These are phyloP conservation scores for Dryoscopus gambensis DNA, from an alignment of 2,113 vertebrate species.

Conservation along the genomic window DNA sequence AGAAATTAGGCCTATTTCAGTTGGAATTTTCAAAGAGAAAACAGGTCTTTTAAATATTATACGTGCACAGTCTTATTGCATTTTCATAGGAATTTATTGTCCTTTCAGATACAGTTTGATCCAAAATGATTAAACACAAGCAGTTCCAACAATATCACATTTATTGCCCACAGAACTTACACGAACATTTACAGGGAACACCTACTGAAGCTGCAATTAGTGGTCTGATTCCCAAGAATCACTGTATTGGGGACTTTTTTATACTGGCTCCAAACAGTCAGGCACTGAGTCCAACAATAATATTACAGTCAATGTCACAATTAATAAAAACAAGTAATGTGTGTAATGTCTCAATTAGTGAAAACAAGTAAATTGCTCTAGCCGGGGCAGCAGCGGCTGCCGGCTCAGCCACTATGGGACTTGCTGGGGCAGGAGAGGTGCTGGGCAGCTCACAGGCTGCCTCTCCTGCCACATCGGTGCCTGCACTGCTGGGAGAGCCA, in stretches of 20 bases:
- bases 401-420: accelerated
- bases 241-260: neutral
- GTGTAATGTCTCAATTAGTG: neutral
- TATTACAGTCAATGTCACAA: neutral
- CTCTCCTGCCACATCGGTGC: neutral
- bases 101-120: neutral
- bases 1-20: neutral
- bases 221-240: neutral
- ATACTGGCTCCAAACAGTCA: neutral
- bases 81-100: neutral
- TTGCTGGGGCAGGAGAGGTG: accelerated
- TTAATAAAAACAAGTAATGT: neutral
- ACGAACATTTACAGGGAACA: neutral
- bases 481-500: neutral
- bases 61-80: neutral
- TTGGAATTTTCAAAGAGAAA: neutral
- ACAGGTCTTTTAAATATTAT: neutral
- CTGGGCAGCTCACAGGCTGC: neutral
- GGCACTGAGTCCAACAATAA: neutral
- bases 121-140: neutral
- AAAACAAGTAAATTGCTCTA: neutral
- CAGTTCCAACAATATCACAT: neutral
- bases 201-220: neutral
- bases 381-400: neutral
- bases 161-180: neutral